A percentile compares a stretch with the other conserved stretches of the same genome.
Conservation (phyloP, 1,140 invertebrate species). For the Cotesia vestalis region DNA sequence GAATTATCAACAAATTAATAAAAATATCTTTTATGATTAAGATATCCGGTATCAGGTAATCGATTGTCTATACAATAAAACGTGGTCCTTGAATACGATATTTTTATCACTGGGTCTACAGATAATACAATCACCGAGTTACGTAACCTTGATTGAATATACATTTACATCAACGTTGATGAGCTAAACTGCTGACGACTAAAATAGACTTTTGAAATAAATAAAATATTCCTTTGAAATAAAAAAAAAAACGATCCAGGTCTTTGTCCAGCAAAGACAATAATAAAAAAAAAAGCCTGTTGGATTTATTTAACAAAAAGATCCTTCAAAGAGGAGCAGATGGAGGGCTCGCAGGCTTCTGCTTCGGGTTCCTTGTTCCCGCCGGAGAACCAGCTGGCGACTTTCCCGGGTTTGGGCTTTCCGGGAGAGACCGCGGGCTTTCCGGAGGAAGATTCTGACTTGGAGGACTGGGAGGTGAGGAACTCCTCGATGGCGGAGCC, state of each 20-base stretch:
- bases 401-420: conserved; percentile 54
- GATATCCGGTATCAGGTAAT: conserved; percentile 23
- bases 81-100: conserved; percentile 29
- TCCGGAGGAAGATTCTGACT: conserved; percentile 58
- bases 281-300: conserved; percentile 3
- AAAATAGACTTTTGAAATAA: too few relatives aligned
- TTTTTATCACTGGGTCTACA: neutral
- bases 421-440: conserved; percentile 57
- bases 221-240: neutral
- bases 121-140: too few relatives aligned
- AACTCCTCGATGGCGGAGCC: conserved; percentile 85
- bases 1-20: neutral
- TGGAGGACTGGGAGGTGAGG: conserved; percentile 66
- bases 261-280: conserved; percentile 48
- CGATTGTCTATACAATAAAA: conserved; percentile 37
- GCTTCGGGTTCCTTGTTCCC: conserved; percentile 69
- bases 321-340: conserved; percentile 83
- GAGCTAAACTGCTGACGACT: too few relatives aligned
- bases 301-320: conserved; percentile 78
- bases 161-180: neutral
- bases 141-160: neutral
- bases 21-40: conserved; percentile 5
- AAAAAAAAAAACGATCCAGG: conserved; percentile 24
- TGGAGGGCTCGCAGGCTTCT: conserved; percentile 76
- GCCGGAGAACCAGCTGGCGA: conserved; percentile 66